Evolutionary conservation across 1,140 invertebrate species (phyloP), one percentile per base, ranked within the genome.

Genomic region (Aphelinus atriplicis): DNA sequence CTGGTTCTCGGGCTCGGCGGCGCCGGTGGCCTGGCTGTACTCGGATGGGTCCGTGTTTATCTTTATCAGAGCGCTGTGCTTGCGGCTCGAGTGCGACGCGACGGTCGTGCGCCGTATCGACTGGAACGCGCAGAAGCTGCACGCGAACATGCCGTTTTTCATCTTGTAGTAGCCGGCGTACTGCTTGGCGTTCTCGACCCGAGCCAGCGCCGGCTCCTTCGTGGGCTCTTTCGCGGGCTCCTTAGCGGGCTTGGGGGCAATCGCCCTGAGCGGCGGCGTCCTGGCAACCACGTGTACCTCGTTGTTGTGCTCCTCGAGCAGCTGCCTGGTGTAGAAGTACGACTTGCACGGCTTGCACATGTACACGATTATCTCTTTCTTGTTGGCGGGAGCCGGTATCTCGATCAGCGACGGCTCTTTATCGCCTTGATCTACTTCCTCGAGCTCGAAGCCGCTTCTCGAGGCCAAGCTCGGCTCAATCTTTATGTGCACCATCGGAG

Each of bases 291-390:
- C 7, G 50, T 86, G 84, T 1, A 73, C 47, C 2, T 50, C 46
- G 2, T 53, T 71, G 5, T 78, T 66, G 75, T 90, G 90, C 26
- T 81, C 78, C 0, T 82, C 82, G 5, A 90, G 69, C 78, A 87
- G 87, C 10, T 88, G 84, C 51, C 85, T 79, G 0, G 86, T 79
- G 0, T 89, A 90, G 62, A 92, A 93, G 3, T 87, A 86, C 0
- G 87, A 87, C 7, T 84, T 84, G 70, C 91, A 91, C 5, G 84
- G 77, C 0, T 83, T 79, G 76, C 91, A 91, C 5, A 80, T 67
- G 63, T 82, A 85, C 0, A 76, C 63, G 3, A 71, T 9, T 7
- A 71, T 2, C 1, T 70, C 67, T 1, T 70, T 50, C 3, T 26
- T 69, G 9, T 9, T 55, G 2, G 1, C 1, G 1, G 55, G 10